These are phyloP conservation scores for Knipowitschia caucasica DNA, from an alignment of 2,797 vertebrate species.

Conservation along the genomic window DNA sequence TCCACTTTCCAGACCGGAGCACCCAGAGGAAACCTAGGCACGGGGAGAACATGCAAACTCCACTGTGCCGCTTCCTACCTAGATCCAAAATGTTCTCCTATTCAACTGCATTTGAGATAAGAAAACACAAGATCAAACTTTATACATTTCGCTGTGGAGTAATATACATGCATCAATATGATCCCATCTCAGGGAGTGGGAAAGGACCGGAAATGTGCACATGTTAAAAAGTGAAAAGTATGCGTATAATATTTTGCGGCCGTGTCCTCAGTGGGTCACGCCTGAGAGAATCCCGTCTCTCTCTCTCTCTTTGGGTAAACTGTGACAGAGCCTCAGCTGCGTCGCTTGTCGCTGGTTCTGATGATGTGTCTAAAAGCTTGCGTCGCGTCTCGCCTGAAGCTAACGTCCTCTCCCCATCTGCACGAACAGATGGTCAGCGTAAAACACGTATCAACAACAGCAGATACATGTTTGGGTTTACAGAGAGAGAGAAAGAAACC, in stretches of 20 bases:
- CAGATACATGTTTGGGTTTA: background rate
- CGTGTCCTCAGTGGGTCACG: background rate
- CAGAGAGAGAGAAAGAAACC: slow-evolving; percentile 4
- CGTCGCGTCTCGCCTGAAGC: slow-evolving; percentile 15
- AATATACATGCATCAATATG: no score
- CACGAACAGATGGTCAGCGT: slow-evolving; percentile 22
- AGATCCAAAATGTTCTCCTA: no score
- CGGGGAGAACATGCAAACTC: no score
- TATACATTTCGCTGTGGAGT: no score
- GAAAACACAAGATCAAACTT: no score
- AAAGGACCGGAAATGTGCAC: no score
- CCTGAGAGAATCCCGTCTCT: background rate
- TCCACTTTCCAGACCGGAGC: no score
- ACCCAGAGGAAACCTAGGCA: no score
- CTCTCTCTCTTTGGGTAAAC: slow-evolving; percentile 3
- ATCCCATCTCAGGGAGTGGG: no score
- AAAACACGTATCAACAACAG: slow-evolving; percentile 19
- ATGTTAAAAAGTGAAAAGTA: background rate
- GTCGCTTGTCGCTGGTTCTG: slow-evolving; percentile 37
- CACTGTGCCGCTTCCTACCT: no score
- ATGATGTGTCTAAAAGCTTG: slow-evolving; percentile 29
- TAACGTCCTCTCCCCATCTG: slow-evolving; percentile 15
- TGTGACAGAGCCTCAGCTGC: slow-evolving; percentile 33
- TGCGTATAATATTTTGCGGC: background rate
- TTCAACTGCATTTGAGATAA: no score